These are phyloP conservation scores for Oceanodroma leucorhoa DNA, from an alignment of 2,797 vertebrate species.

Conservation along the genomic window DNA sequence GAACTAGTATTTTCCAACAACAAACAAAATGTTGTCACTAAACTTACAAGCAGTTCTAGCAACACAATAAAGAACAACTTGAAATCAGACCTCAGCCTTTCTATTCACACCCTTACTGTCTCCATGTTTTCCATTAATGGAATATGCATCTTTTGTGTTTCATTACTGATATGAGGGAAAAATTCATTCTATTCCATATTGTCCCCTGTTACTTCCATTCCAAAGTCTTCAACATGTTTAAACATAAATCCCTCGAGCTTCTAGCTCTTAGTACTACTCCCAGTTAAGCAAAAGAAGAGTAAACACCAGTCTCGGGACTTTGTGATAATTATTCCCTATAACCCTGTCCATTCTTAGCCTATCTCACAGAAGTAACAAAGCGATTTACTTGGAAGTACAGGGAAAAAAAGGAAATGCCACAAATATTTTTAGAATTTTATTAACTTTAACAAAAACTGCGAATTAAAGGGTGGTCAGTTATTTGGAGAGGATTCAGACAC, in stretches of 20 bases:
- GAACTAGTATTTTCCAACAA: not conserved
- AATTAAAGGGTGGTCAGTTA: not conserved
- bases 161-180: not conserved
- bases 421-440: slow-evolving; percentile 59
- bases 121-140: not conserved
- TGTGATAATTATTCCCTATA: not conserved
- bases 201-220: not conserved
- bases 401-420: not conserved
- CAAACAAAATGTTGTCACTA: not conserved
- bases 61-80: not conserved
- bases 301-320: not conserved
- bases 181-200: not conserved
- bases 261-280: not conserved
- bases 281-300: not conserved
- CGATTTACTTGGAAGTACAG: not conserved
- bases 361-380: not conserved
- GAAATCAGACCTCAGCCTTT: not conserved
- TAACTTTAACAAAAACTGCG: slow-evolving; percentile 22
- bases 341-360: not conserved
- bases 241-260: not conserved
- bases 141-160: not conserved
- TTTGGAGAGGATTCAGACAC: not conserved
- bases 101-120: not conserved
- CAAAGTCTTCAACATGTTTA: not conserved
- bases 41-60: not conserved